Base-by-base conservation (phyloP, 2,888 invertebrate genomes). In the Leptothorax acervorum region DNA sequence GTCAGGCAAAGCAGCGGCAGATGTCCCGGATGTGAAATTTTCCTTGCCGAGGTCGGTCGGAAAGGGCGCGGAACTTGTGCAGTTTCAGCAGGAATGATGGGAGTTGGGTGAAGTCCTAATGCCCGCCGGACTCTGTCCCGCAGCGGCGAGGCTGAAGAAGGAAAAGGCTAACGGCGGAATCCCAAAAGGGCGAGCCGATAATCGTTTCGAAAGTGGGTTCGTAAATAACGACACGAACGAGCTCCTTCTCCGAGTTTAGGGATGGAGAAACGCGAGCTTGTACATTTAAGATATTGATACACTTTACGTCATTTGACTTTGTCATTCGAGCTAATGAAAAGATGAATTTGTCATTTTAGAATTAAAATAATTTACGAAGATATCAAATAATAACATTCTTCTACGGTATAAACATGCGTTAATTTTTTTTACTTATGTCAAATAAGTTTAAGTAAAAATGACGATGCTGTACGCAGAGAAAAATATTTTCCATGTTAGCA, bases 1-100 rank as follows among this genome's bases (percentile, higher is more conserved):
- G 66, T 53, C 42, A 81, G 86, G 86, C 79, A 88, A 89, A 86
- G 79, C 65, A 70, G 87, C 85, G 78, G 78, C 89, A 90, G 90
- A 88, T 90, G 89, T 85, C 57, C 74, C 85, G 89, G 89, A 90
- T 90, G 90, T 82, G 89, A 88, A 55, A 90, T 88, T 90, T 86
- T 88, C 89, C 82, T 87, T 78, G 57, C 23, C 53, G 53, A 42
- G 39, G 60, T 53, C 39, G 39, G 42, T n/a, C 65, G 84, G 55
- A 15, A 18, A 62, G 39, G 75, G 53, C 15, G 75, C 55, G 48
- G 66, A 84, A 88, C 82, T 90, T 83, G 51, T 75, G 85, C 87
- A 89, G 85, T 89, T 90, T 82, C 88, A 73, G 66, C 78, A 82
- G 86, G 73, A 89, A 86, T 88, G 83, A 87, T 88, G 83, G 83